Conservation (phyloP, 2,797 vertebrate species). For the Ptychobarbus kaznakovi region DNA sequence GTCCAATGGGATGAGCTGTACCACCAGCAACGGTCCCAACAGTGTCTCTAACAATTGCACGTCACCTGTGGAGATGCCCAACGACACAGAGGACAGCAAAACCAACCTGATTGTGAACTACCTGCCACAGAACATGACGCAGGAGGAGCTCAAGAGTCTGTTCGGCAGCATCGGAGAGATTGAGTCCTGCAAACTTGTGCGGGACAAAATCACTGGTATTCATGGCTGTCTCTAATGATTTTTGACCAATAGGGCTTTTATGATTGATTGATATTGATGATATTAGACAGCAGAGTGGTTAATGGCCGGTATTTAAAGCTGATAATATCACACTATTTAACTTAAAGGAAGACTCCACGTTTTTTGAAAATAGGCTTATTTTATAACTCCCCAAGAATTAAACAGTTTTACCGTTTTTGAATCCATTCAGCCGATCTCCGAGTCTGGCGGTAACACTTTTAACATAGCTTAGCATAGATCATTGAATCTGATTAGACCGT, state of each 20-base stretch:
- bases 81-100: conserved; percentile 96
- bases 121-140: conserved; percentile 99
- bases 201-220: conserved; percentile 99
- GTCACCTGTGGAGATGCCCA: conserved; percentile 90
- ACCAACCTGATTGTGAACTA: conserved; percentile 99
- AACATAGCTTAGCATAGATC: too few relatives aligned
- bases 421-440: too few relatives aligned
- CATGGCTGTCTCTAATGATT: not conserved
- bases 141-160: conserved; percentile 97
- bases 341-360: not conserved
- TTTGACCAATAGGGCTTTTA: not conserved
- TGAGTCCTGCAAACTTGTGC: conserved; percentile 98
- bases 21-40: conserved; percentile 91
- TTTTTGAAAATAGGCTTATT: too few relatives aligned
- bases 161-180: conserved; percentile 99
- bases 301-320: not conserved
- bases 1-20: conserved; percentile 96
- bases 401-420: too few relatives aligned
- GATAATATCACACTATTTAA: not conserved
- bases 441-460: too few relatives aligned
- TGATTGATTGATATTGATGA: not conserved
- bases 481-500: too few relatives aligned
- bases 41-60: conserved; percentile 94
- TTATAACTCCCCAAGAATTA: too few relatives aligned
- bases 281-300: not conserved